Conservation (phyloP, 2,888 invertebrate genomes). For the Spilosoma lubricipeda region DNA sequence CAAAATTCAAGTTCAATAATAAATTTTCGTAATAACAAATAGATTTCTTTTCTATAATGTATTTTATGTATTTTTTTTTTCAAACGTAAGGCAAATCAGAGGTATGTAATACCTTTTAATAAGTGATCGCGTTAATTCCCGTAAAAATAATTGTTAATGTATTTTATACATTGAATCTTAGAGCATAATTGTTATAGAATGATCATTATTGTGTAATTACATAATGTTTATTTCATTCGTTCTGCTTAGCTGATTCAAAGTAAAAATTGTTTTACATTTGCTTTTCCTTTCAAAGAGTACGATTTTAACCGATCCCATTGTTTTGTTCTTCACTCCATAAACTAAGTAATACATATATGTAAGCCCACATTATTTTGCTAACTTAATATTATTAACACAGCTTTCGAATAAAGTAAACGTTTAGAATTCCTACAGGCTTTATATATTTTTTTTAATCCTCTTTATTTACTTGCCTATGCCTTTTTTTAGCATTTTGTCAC, state of each 20-base stretch:
- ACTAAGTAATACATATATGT: background rate
- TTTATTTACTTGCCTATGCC: background rate
- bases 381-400: background rate
- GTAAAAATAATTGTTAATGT: too few relatives aligned
- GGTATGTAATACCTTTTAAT: too few relatives aligned
- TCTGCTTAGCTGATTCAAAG: background rate
- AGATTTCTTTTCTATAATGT: too few relatives aligned
- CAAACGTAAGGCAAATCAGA: too few relatives aligned
- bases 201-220: background rate
- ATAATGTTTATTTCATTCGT: background rate
- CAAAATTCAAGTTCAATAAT: too few relatives aligned
- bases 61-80: too few relatives aligned
- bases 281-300: background rate
- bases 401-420: background rate
- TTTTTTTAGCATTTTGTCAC: background rate
- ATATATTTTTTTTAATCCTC: background rate
- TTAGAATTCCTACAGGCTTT: background rate
- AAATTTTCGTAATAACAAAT: too few relatives aligned
- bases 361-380: background rate
- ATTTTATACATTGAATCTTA: too few relatives aligned
- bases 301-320: background rate
- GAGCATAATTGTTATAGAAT: background rate
- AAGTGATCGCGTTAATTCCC: too few relatives aligned
- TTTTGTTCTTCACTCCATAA: background rate
- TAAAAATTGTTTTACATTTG: background rate